Conservation (phyloP, 2,888 invertebrate genomes). For the Cyclophora punctaria region DNA sequence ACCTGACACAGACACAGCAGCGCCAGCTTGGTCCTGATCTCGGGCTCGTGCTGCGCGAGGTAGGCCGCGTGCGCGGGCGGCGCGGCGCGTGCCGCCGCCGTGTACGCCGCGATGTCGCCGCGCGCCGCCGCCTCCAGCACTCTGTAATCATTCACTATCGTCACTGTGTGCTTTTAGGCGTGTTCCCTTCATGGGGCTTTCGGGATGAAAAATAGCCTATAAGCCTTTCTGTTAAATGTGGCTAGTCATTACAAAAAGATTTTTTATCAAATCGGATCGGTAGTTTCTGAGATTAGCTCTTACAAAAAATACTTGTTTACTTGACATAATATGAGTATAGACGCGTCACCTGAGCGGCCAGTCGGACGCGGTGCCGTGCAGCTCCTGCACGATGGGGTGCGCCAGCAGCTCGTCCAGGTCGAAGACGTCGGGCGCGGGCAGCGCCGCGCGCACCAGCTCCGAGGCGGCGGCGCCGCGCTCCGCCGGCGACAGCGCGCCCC, state of each 20-base stretch:
- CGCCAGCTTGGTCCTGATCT: slow-evolving; percentile 93
- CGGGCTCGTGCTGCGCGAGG: slow-evolving; percentile 85
- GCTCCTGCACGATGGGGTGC: slow-evolving; percentile 92
- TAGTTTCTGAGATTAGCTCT: too few species aligned
- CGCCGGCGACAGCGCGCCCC: slow-evolving; percentile 31
- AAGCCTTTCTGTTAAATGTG: too few species aligned
- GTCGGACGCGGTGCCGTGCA: slow-evolving; percentile 85
- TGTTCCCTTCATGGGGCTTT: too few species aligned
- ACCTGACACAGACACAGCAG: slow-evolving; percentile 97
- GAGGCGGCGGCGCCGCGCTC: slow-evolving; percentile 78
- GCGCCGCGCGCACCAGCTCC: slow-evolving; percentile 93
- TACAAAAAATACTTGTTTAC: too few species aligned
- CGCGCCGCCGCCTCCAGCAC: slow-evolving; percentile 90
- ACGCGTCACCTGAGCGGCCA: slow-evolving; percentile 78
- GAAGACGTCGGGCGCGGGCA: slow-evolving; percentile 95
- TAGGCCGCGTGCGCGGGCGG: slow-evolving; percentile 87
- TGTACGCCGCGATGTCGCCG: slow-evolving; percentile 81
- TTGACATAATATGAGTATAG: too few species aligned
- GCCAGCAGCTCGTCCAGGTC: slow-evolving; percentile 97
- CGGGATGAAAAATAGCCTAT: too few species aligned
- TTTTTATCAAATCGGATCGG: too few species aligned
- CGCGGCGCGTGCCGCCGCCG: slow-evolving; percentile 74
- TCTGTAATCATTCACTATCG: slow-evolving; percentile 32
- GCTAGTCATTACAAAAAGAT: too few species aligned
- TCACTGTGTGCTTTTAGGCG: too few species aligned